Base-by-base conservation (phyloP, 2,797 vertebrate species). In the Megaceryle alcyon region DNA sequence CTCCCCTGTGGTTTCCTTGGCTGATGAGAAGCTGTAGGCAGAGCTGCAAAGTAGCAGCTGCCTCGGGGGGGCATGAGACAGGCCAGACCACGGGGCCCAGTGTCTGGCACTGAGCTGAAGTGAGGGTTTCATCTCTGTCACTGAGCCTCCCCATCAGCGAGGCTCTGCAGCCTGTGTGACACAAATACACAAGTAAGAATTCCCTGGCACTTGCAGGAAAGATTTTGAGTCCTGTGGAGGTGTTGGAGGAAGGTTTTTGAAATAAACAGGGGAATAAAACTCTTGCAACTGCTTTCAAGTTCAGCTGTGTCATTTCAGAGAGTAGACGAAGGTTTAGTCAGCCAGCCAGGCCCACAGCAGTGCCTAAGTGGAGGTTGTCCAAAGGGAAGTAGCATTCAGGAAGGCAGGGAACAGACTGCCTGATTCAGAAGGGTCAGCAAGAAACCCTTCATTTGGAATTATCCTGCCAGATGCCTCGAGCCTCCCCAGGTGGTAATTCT, bases 51-150 rank as follows among this genome's bases (percentile, higher is more conserved):
- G 56, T 64, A 63, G 69, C 7, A 2, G 29, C 46, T 87, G 82
- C 43, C 48, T 51, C 0, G n/a, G 28, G 2, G 2, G 0, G 21
- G 23, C 19, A 57, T 41, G 29, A 0, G 1, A 23, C 43, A 41
- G n/a, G n/a, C 49, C n/a, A 37, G 81, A 43, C n/a, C 3, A 3
- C 59, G 60, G 78, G 44, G 56, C 39, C 33, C 22, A 3, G 28
- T 5, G 28, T 14, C 56, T 43, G 2, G 0, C 2, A 26, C 20
- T 22, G 53, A 85, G 65, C 64, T 71, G 66, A 70, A 70, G 43
- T 5, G 33, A 31, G 39, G 18, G 64, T 64, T 94, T 91, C 33
- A 54, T 82, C 59, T 77, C 64, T 53, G 48, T 9, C 75, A 77
- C 48, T 17, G 35, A 59, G 35, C 17, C 16, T 90, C 19, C 16